Percentiles rank a stretch among this genome's conserved stretches.
These are phyloP conservation scores for Allophyes oxyacanthae DNA, from an alignment of 2,888 invertebrate species.

Conservation along the genomic window DNA sequence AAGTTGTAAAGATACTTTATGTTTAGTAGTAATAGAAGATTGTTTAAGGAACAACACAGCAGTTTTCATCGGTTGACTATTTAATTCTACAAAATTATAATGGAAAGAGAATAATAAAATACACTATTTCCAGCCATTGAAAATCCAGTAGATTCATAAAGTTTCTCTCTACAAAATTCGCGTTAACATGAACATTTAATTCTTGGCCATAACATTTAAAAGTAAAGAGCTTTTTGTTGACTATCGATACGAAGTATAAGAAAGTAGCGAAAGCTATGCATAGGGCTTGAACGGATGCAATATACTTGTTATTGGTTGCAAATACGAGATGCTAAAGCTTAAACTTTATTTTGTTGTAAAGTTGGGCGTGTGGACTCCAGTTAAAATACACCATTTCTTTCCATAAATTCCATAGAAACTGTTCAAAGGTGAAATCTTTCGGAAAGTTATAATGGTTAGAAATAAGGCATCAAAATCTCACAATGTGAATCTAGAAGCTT, in stretches of 20 bases:
- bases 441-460: too few species aligned
- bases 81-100: conserved; percentile 17
- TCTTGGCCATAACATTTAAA: conserved; percentile 63
- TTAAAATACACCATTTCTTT: too few species aligned
- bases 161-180: conserved; percentile 12
- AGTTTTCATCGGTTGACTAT: conserved; percentile 28
- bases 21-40: too few species aligned
- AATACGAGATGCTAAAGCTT: not conserved
- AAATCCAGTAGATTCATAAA: conserved; percentile 5
- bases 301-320: conserved; percentile 5
- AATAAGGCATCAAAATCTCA: too few species aligned
- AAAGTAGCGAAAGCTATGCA: conserved; percentile 72
- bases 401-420: too few species aligned
- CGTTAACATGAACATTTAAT: conserved; percentile 46
- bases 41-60: conserved; percentile 14
- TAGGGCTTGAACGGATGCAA: conserved; percentile 6
- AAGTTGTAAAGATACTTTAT: too few species aligned
- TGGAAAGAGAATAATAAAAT: conserved; percentile 16
- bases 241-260: conserved; percentile 57
- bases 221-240: conserved; percentile 62
- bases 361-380: too few species aligned
- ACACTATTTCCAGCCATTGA: not conserved
- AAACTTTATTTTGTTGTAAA: too few species aligned
- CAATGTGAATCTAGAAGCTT: too few species aligned
- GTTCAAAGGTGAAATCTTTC: too few species aligned